These are phyloP conservation scores for Tortricodes alternella DNA, from an alignment of 2,888 invertebrate genomes.

Conservation along the genomic window DNA sequence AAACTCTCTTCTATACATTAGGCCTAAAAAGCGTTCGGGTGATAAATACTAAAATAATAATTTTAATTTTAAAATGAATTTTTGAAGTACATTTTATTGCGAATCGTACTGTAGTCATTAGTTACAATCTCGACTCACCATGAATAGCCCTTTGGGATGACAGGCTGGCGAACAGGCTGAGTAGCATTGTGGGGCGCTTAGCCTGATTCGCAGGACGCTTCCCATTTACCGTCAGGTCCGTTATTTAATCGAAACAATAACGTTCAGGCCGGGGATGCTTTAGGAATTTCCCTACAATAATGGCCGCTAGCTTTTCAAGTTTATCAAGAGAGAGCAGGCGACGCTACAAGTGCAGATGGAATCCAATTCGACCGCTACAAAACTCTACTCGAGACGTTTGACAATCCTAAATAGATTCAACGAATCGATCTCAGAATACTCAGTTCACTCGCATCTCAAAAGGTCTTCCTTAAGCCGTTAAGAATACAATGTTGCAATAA, in stretches of 20 bases:
- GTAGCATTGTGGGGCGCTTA: slow-evolving; percentile 5
- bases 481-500: slow-evolving; percentile 5
- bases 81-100: no score
- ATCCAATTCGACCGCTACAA: slow-evolving; percentile 5
- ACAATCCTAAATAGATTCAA: slow-evolving; percentile 10
- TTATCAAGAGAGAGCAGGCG: slow-evolving; percentile 23
- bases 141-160: not conserved
- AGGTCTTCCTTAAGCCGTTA: not conserved
- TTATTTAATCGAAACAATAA: slow-evolving; percentile 21
- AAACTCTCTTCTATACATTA: no score
- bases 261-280: not conserved
- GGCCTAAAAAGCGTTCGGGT: no score
- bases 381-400: slow-evolving; percentile 2
- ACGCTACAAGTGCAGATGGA: slow-evolving; percentile 4
- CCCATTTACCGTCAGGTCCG: not conserved
- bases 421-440: not conserved
- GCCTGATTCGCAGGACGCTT: slow-evolving; percentile 12
- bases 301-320: slow-evolving; percentile 4
- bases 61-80: no score
- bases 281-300: slow-evolving; percentile 8
- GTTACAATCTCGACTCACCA: not conserved
- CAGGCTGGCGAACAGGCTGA: not conserved
- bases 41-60: no score
- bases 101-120: no score
- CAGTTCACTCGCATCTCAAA: not conserved